A percentile compares a stretch with the other conserved stretches of the same genome.
Conservation (phyloP, 2,888 invertebrate genomes). For the Dicyrtoma fusca region DNA sequence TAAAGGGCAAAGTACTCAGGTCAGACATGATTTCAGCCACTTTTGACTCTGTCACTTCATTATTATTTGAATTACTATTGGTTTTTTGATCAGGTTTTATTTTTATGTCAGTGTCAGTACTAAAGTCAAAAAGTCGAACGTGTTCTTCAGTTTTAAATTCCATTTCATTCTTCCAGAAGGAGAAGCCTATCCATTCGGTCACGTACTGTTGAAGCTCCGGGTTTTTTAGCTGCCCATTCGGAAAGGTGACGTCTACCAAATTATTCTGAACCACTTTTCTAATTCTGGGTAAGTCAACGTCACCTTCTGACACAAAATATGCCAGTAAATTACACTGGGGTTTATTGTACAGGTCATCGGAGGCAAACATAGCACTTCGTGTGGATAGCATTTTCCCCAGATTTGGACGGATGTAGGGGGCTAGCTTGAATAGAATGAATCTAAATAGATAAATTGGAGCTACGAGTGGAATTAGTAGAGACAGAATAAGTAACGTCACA, state of each 20-base stretch:
- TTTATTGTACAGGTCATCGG: slow-evolving; percentile 18
- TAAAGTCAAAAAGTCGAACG: slow-evolving; percentile 6
- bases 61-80: too few relatives aligned
- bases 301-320: background rate
- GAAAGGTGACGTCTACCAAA: slow-evolving; percentile 8
- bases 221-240: slow-evolving; percentile 5
- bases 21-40: background rate
- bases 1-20: background rate
- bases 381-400: slow-evolving; percentile 29
- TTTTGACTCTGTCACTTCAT: too few relatives aligned
- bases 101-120: too few relatives aligned
- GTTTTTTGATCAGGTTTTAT: too few relatives aligned
- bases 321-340: slow-evolving; percentile 15
- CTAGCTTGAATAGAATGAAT: background rate
- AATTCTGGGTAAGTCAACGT: background rate
- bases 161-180: slow-evolving; percentile 36
- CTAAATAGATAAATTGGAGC: slow-evolving; percentile 17
- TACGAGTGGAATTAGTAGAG: background rate
- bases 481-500: background rate
- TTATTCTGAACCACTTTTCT: background rate
- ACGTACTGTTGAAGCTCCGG: slow-evolving; percentile 37
- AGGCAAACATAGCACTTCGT: slow-evolving; percentile 21
- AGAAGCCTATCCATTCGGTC: slow-evolving; percentile 34
- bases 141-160: slow-evolving; percentile 28
- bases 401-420: background rate